A percentile compares a stretch with the other conserved stretches of the same genome.
These are phyloP conservation scores for Platypus cylindrus DNA, from an alignment of 2,888 invertebrate species.

Conservation along the genomic window DNA sequence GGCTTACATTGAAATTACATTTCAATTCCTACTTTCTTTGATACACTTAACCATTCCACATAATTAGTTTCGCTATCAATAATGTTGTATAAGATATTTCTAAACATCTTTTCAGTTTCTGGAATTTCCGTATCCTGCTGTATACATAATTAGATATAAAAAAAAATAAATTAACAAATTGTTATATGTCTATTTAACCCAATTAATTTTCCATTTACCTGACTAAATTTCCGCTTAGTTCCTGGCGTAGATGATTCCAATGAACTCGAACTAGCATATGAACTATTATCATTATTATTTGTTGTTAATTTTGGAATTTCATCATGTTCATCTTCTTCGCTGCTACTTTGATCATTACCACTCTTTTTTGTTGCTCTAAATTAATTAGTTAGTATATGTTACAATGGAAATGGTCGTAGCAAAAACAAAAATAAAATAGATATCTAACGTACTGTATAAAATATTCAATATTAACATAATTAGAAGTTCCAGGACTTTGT, in stretches of 20 bases:
- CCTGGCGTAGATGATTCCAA: conserved; percentile 40
- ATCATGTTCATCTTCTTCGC: conserved; percentile 38
- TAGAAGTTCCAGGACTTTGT: conserved; percentile 70
- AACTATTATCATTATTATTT: conserved; percentile 32
- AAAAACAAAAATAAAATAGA: no score
- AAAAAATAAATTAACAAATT: conserved; percentile 1
- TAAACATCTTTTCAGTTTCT: conserved; percentile 74
- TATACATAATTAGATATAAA: conserved; percentile 3
- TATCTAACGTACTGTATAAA: conserved; percentile 60
- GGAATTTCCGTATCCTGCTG: no score
- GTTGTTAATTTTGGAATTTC: conserved; percentile 35
- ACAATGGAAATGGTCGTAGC: no score
- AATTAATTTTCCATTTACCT: conserved; percentile 16
- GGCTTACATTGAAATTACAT: background rate
- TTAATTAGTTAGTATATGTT: no score
- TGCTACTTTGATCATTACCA: conserved; percentile 28
- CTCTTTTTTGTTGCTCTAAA: conserved; percentile 24
- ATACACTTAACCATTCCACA: conserved; percentile 78
- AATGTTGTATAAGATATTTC: conserved; percentile 78
- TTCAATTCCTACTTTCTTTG: conserved; percentile 74
- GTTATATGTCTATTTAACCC: no score
- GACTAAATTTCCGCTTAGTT: conserved; percentile 31
- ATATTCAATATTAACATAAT: conserved; percentile 88
- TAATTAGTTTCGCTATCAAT: conserved; percentile 86
- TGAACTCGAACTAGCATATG: conserved; percentile 37